phyloP scores from a whole-genome alignment of 2,797 vertebrate genomes.

The Rhabdomys pumilio region DNA sequence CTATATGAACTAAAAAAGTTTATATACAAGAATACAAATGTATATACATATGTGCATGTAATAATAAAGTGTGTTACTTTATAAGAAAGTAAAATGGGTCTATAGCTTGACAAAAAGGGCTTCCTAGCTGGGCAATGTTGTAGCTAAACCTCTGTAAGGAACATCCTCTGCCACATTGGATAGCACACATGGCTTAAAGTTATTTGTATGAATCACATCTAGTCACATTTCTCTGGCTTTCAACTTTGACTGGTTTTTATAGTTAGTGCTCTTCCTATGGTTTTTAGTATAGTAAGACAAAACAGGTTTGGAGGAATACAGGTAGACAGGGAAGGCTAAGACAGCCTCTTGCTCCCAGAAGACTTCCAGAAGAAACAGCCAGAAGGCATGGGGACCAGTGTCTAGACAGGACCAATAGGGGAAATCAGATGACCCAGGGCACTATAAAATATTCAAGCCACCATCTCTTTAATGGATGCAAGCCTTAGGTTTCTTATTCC shows the following conservation, averaged over 20 bases:
- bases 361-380: background rate
- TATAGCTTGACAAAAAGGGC: background rate
- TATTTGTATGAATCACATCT: background rate
- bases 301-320: background rate
- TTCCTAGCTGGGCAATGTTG: background rate
- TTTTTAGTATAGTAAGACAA: background rate
- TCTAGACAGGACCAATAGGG: background rate
- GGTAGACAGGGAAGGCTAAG: background rate
- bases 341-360: background rate
- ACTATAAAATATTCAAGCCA: background rate
- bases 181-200: background rate
- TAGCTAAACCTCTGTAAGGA: background rate
- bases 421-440: background rate
- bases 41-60: background rate
- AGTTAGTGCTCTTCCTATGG: background rate
- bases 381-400: background rate
- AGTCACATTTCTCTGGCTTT: background rate
- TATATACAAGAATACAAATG: background rate
- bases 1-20: background rate
- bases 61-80: background rate
- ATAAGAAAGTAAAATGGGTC: background rate
- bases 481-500: background rate
- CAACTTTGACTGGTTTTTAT: conserved; percentile 19
- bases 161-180: background rate
- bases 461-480: background rate